A percentile compares a stretch with the other conserved stretches of the same genome.
Evolutionary conservation across 2,888 invertebrate genomes (phyloP).

Genomic region (Panorpa germanica): DNA sequence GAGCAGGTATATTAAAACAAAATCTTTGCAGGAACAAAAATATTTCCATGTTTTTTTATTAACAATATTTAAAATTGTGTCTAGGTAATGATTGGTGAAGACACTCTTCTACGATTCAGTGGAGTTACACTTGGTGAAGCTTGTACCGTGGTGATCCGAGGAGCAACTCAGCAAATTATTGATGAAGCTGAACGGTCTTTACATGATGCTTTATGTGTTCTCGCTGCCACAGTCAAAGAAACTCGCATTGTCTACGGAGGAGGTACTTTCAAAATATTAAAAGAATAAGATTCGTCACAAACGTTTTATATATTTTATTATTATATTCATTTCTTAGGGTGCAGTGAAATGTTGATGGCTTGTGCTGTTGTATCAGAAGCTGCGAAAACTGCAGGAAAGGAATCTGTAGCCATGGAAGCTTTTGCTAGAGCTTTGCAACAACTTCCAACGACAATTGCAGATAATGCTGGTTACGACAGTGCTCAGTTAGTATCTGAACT

Average conservation of each 20-base stretch:
- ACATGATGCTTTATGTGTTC: conserved; percentile 95
- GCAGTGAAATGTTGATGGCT: conserved; percentile 95
- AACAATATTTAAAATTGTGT: conserved; percentile 7
- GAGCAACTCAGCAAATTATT: conserved; percentile 94
- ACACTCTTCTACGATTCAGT: conserved; percentile 81
- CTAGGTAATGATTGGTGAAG: conserved; percentile 92
- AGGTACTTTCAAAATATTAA: conserved; percentile 26
- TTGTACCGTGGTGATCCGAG: conserved; percentile 91
- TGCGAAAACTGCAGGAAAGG: conserved; percentile 83
- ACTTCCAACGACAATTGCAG: conserved; percentile 89
- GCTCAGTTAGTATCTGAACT: conserved; percentile 86
- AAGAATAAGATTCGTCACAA: conserved; percentile 7
- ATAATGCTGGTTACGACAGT: conserved; percentile 97
- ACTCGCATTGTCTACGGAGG: conserved; percentile 83
- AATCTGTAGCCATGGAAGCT: conserved; percentile 91
- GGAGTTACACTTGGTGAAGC: conserved; percentile 92
- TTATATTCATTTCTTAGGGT: conserved; percentile 29
- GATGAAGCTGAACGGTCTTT: conserved; percentile 97
- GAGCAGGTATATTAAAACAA: conserved; percentile 48
- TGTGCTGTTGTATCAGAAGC: conserved; percentile 73
- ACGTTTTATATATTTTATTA: conserved; percentile 2
- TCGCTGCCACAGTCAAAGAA: conserved; percentile 88
- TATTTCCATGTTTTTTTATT: neutral
- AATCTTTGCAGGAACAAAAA: too few species aligned
- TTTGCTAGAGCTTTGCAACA: conserved; percentile 79